Base-by-base conservation (phyloP, 2,797 vertebrate genomes). In the Dicrostonyx torquatus region DNA sequence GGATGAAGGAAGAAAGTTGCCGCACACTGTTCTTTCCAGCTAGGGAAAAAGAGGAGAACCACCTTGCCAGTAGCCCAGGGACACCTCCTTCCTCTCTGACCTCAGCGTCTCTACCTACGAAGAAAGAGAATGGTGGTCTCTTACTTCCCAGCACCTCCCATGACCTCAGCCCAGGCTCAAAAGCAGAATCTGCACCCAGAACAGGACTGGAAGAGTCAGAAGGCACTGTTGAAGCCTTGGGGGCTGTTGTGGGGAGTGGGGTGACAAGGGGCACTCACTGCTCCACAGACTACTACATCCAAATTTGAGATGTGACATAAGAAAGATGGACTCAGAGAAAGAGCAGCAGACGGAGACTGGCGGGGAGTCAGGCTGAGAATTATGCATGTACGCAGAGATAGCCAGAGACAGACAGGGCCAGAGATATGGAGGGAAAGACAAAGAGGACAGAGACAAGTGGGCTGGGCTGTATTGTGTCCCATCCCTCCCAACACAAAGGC, bases 141-240 rank as follows among this genome's bases (percentile, higher is more conserved):
- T 3, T 1, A 0, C 89, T 4, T 8, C n/a, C 6, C 26, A 24
- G 1, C 10, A 8, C 3, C 37, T 37, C 37, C 68, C 34, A n/a
- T 26, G 26, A 10, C n/a, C n/a, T n/a, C 60, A 24, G 11, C 11
- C 34, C 0, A 0, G 89, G 1, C 14, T 6, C 82, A 11, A 6
- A 5, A 5, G 20, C 1, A 0, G 48, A 5, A 18, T 26, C 64
- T 43, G 26, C 10, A 18, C 53, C 45, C 22, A 0, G 0, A 8
- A 34, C 43, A 18, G 77, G 17, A 14, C 48, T 0, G 13, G 10
- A 37, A 53, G 13, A 4, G n/a, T 37, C n/a, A 2, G 4, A 20
- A 53, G 70, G 26, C 64, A 13, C 40, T 26, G 37, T 53, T 24
- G n/a, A 72, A 40, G 26, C 85, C 18, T 13, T 3, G 73, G 34